Evolutionary conservation across 2,113 vertebrate genomes (phyloP), one percentile per base, ranked within the genome.

Genomic region (Sminthopsis crassicaudata): DNA sequence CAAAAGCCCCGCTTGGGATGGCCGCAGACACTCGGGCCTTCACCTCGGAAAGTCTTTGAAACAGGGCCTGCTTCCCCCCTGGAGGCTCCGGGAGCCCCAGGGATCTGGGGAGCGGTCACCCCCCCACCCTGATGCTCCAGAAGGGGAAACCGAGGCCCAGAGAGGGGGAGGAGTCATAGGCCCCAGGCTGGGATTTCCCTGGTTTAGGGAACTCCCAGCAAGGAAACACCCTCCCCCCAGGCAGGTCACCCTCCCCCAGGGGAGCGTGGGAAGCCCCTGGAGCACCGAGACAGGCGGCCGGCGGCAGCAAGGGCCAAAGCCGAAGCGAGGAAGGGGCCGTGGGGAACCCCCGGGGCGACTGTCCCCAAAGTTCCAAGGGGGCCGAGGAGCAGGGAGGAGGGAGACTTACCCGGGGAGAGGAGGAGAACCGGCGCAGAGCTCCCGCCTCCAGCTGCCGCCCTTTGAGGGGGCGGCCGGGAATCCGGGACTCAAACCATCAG

Each of bases 141-240:
- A 97, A 90, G 96, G 95, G 95, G 94, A 96, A 96, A 91, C 67
- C 90, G 95, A 96, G 91, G 27, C 46, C 27, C 96, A 84, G 91
- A 97, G 92, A 93, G 14, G 36, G 53, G 90, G n/a, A 76, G 30
- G 27, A 12, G 36, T 4, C 57, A 14, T 10, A 57, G 55, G 54
- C 7, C 25, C 54, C 54, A 8, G 55, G 55, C 26, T 57, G 55
- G 55, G 55, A 57, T 27, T 57, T 57, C 55, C 26, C 10, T 57
- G 55, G 55, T 26, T 9, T 11, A 11, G 26, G 26, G 55, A 57
- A 57, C 25, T 57, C 8, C 55, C 26, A 27, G 26, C 26, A 57
- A 57, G 55, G 26, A 36, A 30, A 19, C 36, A 19, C 36, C 30
- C 60, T n/a, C 57, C 4, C 16, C 16, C 36, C 14, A n/a, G 19